These are phyloP conservation scores for Nannobrachium achirus DNA, from an alignment of 2,113 vertebrate genomes.

Conservation along the genomic window DNA sequence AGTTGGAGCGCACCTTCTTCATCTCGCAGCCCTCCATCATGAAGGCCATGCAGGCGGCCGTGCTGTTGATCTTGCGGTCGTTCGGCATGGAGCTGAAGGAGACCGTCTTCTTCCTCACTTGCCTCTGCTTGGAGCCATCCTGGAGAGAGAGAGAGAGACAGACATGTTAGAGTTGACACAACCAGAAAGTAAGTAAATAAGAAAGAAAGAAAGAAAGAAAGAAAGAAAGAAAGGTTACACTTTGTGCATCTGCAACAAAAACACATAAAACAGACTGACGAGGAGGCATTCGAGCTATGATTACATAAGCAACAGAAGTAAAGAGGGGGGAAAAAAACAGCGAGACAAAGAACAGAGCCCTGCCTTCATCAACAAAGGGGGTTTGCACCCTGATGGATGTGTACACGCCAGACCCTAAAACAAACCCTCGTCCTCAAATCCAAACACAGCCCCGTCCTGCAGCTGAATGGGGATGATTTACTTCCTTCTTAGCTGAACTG, in stretches of 20 bases:
- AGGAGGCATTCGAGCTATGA: conserved; percentile 1
- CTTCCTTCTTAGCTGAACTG: background rate
- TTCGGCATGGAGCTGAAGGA: conserved; percentile 94
- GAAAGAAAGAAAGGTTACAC: conserved; percentile 25
- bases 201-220: background rate
- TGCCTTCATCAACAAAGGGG: conserved; percentile 3
- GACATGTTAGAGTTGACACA: background rate
- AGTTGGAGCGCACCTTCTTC: conserved; percentile 94
- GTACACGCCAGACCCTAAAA: conserved; percentile 8
- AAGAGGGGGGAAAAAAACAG: background rate
- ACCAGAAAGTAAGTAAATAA: background rate
- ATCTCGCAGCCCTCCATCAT: conserved; percentile 95
- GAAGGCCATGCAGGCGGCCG: conserved; percentile 91
- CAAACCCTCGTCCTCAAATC: background rate
- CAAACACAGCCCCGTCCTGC: conserved; percentile 5
- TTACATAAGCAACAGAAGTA: background rate
- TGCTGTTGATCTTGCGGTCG: conserved; percentile 91
- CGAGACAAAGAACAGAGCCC: background rate
- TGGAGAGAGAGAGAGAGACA: conserved; percentile 58
- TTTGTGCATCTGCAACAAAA: conserved; percentile 14
- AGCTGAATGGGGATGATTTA: conserved; percentile 3
- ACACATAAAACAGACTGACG: conserved; percentile 1
- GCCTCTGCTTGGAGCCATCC: conserved; percentile 88
- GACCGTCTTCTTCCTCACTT: conserved; percentile 89
- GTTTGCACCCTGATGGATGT: conserved; percentile 3